Percentiles rank a stretch among this genome's conserved stretches.
These are phyloP conservation scores for Spatulosminthurus flaviceps DNA, from an alignment of 2,888 invertebrate genomes.

Conservation along the genomic window DNA sequence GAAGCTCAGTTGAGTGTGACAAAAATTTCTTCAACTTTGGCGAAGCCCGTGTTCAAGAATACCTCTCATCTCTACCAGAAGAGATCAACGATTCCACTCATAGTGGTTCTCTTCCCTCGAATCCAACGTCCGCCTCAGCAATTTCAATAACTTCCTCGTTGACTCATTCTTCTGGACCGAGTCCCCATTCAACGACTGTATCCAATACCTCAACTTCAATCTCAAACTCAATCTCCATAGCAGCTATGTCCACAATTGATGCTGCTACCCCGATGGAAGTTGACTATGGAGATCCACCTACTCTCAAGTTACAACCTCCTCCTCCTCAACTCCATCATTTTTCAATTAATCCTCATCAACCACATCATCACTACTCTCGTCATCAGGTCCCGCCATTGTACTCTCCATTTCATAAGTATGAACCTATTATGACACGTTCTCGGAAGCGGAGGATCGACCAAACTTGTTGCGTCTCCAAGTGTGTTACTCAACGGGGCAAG, in stretches of 20 bases:
- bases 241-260: conserved; percentile 6
- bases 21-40: conserved; percentile 68
- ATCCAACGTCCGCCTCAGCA: conserved; percentile 52
- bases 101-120: conserved; percentile 45
- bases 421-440: conserved; percentile 63
- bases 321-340: conserved; percentile 20
- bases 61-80: conserved; percentile 69
- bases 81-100: conserved; percentile 64
- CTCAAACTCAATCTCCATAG: conserved; percentile 25
- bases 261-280: conserved; percentile 38
- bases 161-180: conserved; percentile 22
- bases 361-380: conserved; percentile 32
- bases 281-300: conserved; percentile 33
- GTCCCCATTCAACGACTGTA: conserved; percentile 31
- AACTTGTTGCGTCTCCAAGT: conserved; percentile 8
- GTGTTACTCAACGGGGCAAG: conserved; percentile 4
- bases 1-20: conserved; percentile 59
- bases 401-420: conserved; percentile 53
- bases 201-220: conserved; percentile 39
- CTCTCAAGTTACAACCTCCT: conserved; percentile 36
- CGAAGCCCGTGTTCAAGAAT: conserved; percentile 69
- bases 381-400: conserved; percentile 43
- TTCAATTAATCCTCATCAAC: conserved; percentile 20
- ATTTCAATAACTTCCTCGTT: conserved; percentile 45
- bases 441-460: conserved; percentile 61